Evolutionary conservation across 2,113 vertebrate genomes (phyloP).

Genomic region (Phylloscopus trochilus): DNA sequence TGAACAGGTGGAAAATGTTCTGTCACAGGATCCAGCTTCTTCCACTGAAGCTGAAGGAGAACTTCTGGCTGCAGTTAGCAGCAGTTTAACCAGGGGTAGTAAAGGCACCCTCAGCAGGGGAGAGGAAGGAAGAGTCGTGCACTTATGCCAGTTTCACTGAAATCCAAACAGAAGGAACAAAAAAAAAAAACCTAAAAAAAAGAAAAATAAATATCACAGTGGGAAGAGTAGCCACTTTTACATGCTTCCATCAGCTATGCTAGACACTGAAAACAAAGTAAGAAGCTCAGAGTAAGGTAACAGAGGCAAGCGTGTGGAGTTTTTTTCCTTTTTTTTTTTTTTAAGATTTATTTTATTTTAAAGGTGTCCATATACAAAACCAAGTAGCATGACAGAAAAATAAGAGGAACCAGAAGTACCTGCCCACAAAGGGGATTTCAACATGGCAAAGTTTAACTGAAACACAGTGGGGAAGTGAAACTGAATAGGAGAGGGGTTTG

Average conservation of each 20-base stretch:
- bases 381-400: slow-evolving; percentile 36
- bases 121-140: background rate
- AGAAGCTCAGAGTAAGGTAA: background rate
- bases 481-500: background rate
- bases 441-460: slow-evolving; percentile 54
- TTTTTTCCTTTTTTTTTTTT: fast-evolving
- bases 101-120: background rate
- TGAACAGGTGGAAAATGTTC: background rate
- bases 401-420: slow-evolving; percentile 61
- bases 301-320: background rate
- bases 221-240: background rate
- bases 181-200: background rate
- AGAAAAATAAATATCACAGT: background rate
- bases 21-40: background rate
- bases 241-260: background rate
- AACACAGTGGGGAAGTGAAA: slow-evolving; percentile 51
- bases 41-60: background rate
- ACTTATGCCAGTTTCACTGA: background rate
- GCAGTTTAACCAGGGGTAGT: background rate
- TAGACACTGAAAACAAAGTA: background rate
- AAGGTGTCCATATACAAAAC: slow-evolving; percentile 17
- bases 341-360: background rate
- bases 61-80: background rate
- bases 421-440: slow-evolving; percentile 66
- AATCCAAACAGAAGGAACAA: background rate